A percentile compares a stretch with the other conserved stretches of the same genome.
Evolutionary conservation across 1,140 invertebrate genomes (phyloP).

Genomic region (Lepidurus apus): DNA sequence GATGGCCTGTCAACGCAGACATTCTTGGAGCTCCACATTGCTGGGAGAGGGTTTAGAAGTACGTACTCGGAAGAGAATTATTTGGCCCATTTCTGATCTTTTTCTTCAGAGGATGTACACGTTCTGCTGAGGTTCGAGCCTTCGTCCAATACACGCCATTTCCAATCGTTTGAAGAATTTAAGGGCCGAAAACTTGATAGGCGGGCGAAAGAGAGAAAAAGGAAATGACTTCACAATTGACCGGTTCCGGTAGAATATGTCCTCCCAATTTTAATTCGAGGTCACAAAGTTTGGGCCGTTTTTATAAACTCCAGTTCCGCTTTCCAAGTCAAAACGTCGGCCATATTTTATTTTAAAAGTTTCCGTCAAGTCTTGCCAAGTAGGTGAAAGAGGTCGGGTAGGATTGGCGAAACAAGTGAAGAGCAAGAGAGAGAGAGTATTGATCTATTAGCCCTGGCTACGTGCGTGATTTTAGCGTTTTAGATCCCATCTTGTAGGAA

Average conservation of each 20-base stretch:
- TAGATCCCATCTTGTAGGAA: neutral
- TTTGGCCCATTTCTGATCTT: neutral
- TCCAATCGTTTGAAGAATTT: neutral
- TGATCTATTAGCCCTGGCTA: neutral
- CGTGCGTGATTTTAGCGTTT: neutral
- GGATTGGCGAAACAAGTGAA: neutral
- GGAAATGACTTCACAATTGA: constrained; percentile 22
- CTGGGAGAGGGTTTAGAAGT: neutral
- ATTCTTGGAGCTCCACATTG: too few relatives aligned
- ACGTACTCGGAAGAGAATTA: neutral
- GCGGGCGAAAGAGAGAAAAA: neutral
- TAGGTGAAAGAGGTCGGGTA: too few relatives aligned
- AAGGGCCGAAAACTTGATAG: neutral
- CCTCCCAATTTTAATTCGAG: constrained; percentile 11
- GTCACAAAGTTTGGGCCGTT: neutral
- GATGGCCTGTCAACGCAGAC: too few relatives aligned
- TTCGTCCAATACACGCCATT: neutral
- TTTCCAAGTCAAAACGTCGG: too few relatives aligned
- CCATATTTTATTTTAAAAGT: too few relatives aligned
- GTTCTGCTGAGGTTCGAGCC: neutral
- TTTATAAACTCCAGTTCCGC: too few relatives aligned
- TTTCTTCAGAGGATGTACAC: neutral
- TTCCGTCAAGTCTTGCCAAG: too few relatives aligned
- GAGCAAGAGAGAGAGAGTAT: constrained; percentile 4
- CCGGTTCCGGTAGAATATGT: constrained; percentile 4